Conservation (phyloP, 2,888 invertebrate genomes). For the Brenthis hecate region DNA sequence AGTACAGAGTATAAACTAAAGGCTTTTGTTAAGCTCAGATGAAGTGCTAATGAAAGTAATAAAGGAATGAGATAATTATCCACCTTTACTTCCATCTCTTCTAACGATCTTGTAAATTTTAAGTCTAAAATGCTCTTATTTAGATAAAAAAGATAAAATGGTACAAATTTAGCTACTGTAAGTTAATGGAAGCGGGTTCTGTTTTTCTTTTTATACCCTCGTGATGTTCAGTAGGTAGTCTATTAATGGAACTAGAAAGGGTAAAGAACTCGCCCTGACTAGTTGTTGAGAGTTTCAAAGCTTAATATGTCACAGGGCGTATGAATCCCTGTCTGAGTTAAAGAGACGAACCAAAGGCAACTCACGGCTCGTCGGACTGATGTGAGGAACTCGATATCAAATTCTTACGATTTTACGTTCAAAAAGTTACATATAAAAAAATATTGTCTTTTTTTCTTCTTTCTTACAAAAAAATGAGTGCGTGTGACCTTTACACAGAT, state of each 20-base stretch:
- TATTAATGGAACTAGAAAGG: slow-evolving; percentile 19
- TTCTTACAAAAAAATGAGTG: no score
- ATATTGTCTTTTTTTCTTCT: no score
- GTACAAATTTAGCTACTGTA: neutral
- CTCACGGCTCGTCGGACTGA: neutral
- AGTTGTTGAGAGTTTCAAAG: slow-evolving; percentile 10
- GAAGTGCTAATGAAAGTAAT: slow-evolving; percentile 34
- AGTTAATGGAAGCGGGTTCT: neutral
- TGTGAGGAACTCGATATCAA: no score
- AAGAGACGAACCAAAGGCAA: slow-evolving; percentile 17
- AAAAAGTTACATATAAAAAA: no score
- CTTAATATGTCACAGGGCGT: slow-evolving; percentile 19
- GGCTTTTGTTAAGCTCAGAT: slow-evolving; percentile 18
- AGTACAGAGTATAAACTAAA: slow-evolving; percentile 24
- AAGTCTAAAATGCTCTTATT: slow-evolving; percentile 1
- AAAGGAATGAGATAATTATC: slow-evolving; percentile 34
- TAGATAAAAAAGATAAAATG: neutral
- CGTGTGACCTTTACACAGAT: no score
- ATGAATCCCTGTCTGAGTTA: slow-evolving; percentile 19
- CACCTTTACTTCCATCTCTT: slow-evolving; percentile 19
- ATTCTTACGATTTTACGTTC: no score
- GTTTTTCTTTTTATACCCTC: neutral
- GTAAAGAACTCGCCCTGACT: slow-evolving; percentile 5
- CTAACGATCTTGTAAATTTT: slow-evolving; percentile 26
- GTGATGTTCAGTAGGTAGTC: neutral